Evolutionary conservation across 1,140 invertebrate species (phyloP).

Genomic region (Aradophagus sp.): DNA sequence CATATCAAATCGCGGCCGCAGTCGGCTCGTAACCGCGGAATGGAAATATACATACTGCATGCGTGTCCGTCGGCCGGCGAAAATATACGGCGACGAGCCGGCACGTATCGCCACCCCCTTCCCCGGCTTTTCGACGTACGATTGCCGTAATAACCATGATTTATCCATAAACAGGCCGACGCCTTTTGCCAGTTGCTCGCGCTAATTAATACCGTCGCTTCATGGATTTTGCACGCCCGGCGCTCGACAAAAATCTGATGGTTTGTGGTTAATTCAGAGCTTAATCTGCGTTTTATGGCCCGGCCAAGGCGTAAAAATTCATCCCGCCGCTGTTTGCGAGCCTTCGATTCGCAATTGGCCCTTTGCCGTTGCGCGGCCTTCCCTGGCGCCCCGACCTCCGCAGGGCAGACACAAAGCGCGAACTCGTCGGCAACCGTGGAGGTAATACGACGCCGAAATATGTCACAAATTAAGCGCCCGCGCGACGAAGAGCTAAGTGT

Average conservation of each 20-base stretch:
- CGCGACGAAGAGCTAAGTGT: slow-evolving; percentile 61
- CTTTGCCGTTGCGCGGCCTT: too few species aligned
- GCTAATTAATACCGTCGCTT: slow-evolving; percentile 49
- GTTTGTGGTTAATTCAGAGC: slow-evolving; percentile 51
- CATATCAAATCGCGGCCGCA: slow-evolving; percentile 72
- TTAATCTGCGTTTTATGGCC: slow-evolving; percentile 53
- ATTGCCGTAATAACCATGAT: slow-evolving; percentile 56
- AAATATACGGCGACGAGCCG: slow-evolving; percentile 57
- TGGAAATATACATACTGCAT: slow-evolving; percentile 76
- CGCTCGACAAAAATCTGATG: slow-evolving; percentile 44
- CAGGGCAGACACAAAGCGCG: slow-evolving; percentile 61
- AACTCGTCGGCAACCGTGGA: slow-evolving; percentile 37
- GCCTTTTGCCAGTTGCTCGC: slow-evolving; percentile 16
- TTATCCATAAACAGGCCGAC: slow-evolving; percentile 46
- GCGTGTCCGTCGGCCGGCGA: slow-evolving; percentile 65
- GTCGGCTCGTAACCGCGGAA: slow-evolving; percentile 71
- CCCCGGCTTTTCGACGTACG: slow-evolving; percentile 55
- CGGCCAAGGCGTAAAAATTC: slow-evolving; percentile 41
- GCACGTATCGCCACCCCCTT: too few species aligned
- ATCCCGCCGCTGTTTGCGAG: slow-evolving; percentile 27
- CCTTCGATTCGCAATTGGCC: too few species aligned
- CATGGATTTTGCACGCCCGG: slow-evolving; percentile 47
- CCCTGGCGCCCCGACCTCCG: too few species aligned
- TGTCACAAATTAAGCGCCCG: slow-evolving; percentile 73
- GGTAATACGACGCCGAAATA: slow-evolving; percentile 71